Conservation (phyloP, 1,140 invertebrate genomes). For the Melanaphis sacchari region DNA sequence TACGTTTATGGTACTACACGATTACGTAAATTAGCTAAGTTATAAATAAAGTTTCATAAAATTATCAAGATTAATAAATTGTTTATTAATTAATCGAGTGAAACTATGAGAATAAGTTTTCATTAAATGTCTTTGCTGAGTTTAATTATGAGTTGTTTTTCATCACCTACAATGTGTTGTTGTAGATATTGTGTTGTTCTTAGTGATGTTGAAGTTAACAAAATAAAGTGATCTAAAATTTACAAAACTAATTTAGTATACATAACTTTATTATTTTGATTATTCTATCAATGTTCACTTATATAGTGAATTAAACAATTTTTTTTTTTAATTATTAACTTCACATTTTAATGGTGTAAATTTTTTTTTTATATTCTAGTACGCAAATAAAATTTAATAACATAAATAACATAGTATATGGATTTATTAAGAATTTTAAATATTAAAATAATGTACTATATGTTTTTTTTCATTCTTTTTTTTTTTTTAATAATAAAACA, state of each 20-base stretch:
- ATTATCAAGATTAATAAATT: not conserved
- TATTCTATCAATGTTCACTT: not conserved
- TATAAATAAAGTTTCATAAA: not conserved
- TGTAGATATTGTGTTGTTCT: not conserved
- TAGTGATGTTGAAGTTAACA: not conserved
- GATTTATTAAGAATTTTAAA: no score
- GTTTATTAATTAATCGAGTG: not conserved
- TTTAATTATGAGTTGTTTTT: not conserved
- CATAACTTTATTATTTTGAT: not conserved
- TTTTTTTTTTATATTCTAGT: not conserved
- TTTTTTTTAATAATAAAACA: no score
- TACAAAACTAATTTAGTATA: not conserved
- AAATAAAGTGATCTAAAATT: not conserved
- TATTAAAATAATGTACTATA: no score
- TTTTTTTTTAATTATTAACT: not conserved
- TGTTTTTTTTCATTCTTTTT: no score
- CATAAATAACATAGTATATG: not conserved
- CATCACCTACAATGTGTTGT: not conserved
- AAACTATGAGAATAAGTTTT: not conserved
- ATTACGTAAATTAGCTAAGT: not conserved
- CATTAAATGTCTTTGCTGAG: not conserved
- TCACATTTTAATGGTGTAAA: not conserved
- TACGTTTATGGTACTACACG: not conserved
- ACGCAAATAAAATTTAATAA: not conserved
- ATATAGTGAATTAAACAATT: not conserved